These are phyloP conservation scores for Peromyscus nudipes DNA, from an alignment of 2,797 vertebrate genomes.

Conservation along the genomic window DNA sequence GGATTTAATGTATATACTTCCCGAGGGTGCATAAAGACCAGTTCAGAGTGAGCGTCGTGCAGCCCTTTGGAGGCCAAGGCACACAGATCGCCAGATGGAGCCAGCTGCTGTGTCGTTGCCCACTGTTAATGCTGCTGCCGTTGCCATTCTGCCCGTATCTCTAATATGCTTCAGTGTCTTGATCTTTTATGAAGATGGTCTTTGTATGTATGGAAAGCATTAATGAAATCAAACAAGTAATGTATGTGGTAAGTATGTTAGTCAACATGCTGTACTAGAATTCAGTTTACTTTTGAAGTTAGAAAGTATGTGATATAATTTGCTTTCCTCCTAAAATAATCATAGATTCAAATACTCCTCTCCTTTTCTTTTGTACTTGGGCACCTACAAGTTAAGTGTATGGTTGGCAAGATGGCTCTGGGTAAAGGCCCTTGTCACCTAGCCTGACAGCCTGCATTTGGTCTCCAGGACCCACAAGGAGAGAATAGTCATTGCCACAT, in stretches of 20 bases:
- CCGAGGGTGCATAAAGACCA: background rate
- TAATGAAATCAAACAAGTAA: background rate
- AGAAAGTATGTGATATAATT: background rate
- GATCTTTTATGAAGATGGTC: constrained; percentile 12
- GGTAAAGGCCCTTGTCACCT: background rate
- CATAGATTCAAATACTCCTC: background rate
- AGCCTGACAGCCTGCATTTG: background rate
- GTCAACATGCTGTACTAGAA: background rate
- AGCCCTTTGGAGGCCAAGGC: background rate
- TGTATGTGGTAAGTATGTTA: background rate
- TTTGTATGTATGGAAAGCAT: background rate
- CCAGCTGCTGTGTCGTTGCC: background rate
- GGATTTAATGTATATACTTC: background rate
- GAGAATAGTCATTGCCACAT: background rate
- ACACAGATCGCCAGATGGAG: background rate
- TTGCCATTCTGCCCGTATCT: background rate
- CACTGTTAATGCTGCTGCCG: background rate
- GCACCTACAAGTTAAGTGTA: constrained; percentile 11
- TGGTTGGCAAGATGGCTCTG: background rate
- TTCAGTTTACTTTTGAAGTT: background rate
- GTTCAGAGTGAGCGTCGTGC: background rate
- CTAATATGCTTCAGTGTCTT: background rate
- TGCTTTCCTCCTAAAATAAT: background rate
- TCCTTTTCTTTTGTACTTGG: background rate
- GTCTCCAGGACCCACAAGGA: background rate